phyloP scores from a whole-genome alignment of 1,140 invertebrate genomes.

The Drosophila athabasca region DNA sequence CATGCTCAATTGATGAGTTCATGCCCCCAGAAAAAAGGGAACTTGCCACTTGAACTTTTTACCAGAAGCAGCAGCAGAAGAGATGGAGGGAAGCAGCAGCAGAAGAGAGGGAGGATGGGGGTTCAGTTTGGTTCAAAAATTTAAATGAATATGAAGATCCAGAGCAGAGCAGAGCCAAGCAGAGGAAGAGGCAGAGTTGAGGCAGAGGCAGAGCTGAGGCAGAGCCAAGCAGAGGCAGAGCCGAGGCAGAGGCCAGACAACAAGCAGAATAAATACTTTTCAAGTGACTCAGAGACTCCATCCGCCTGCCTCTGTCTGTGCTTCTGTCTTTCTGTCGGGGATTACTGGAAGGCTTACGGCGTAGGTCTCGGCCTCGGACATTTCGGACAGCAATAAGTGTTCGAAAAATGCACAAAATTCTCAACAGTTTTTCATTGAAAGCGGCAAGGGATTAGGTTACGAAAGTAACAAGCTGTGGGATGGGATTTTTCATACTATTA shows the following conservation, averaged over 20 bases:
- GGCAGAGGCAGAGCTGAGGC: neutral
- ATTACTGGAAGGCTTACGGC: constrained; percentile 28
- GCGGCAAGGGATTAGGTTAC: no score
- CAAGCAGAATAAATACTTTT: constrained; percentile 27
- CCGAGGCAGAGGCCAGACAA: constrained; percentile 19
- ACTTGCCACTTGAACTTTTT: constrained; percentile 66
- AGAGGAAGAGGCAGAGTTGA: constrained; percentile 1
- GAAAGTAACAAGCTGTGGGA: no score
- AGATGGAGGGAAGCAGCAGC: no score
- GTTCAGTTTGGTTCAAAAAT: neutral
- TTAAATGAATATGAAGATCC: constrained; percentile 37
- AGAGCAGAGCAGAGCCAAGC: constrained; percentile 11
- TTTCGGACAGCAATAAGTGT: neutral
- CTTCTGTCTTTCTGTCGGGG: constrained; percentile 2
- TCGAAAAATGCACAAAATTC: no score
- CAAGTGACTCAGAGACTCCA: constrained; percentile 31
- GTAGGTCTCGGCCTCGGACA: no score
- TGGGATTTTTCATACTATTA: no score
- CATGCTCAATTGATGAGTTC: constrained; percentile 76
- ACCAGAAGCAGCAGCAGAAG: constrained; percentile 3
- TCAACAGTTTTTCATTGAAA: no score
- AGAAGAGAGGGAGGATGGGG: no score
- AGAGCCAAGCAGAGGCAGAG: neutral
- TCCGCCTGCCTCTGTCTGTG: no score
- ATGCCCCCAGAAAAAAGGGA: constrained; percentile 48